A percentile compares a stretch with the other conserved stretches of the same genome.
Conservation (phyloP, 2,888 invertebrate genomes). For the Nomada lathburiana region DNA sequence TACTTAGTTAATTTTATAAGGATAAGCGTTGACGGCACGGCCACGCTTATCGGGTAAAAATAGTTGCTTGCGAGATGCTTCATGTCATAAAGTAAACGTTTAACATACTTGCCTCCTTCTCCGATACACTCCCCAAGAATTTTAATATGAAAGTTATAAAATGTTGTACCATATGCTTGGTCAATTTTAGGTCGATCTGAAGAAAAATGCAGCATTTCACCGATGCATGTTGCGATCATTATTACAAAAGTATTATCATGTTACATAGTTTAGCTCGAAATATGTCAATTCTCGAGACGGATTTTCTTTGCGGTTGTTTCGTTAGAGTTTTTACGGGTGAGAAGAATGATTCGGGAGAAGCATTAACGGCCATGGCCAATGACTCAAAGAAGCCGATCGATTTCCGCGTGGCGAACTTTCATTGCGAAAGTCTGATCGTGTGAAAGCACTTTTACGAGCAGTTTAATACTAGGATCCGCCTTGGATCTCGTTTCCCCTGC, state of each 20-base stretch:
- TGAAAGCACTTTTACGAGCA: slow-evolving; percentile 66
- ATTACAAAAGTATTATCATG: neutral
- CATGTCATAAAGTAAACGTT: neutral
- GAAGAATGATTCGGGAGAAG: slow-evolving; percentile 37
- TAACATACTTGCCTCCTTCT: slow-evolving; percentile 3
- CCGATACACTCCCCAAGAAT: slow-evolving; percentile 11
- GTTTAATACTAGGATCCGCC: slow-evolving; percentile 55
- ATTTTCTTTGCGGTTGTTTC: slow-evolving; percentile 11
- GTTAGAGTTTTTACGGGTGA: slow-evolving; percentile 23
- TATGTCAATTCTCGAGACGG: no score
- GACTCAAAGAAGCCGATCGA: slow-evolving; percentile 48
- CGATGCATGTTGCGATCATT: neutral
- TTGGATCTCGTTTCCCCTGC: slow-evolving; percentile 30
- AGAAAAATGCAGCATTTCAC: no score
- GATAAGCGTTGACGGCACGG: neutral
- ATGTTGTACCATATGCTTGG: neutral
- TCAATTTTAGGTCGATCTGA: neutral
- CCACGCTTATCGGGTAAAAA: neutral
- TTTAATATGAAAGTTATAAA: slow-evolving; percentile 14
- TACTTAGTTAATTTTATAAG: neutral
- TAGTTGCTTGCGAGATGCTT: neutral
- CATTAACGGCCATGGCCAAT: slow-evolving; percentile 16
- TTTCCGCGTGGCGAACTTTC: slow-evolving; percentile 52
- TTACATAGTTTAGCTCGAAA: no score
- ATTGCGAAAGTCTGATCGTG: slow-evolving; percentile 65